Evolutionary conservation across 2,797 vertebrate genomes (phyloP), one percentile per base, ranked within the genome.

Genomic region (Rhinogobio ventralis): DNA sequence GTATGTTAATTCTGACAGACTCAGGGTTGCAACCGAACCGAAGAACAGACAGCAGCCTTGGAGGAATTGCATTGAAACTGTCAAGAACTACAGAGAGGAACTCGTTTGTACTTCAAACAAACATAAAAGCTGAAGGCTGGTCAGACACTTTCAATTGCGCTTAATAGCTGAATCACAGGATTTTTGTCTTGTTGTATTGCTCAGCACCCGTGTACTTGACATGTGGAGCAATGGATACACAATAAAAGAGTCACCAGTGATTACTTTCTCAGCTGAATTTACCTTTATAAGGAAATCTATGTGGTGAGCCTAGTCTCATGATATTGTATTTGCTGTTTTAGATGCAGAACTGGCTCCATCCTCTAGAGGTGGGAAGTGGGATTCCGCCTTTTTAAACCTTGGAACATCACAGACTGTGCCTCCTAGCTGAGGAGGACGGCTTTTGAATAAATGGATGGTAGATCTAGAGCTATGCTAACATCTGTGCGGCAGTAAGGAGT

Each of bases 111-210:
- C 39, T 71, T 49, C 25, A 71, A 62, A 72, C 15, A 36, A 66
- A 83, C 60, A 82, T 64, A 68, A 69, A 77, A 77, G 49, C 49
- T 55, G 62, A 28, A 76, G n/a, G 33, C 46, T 55, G 82, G 10
- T 39, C 71, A 60, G 39, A 73, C 2, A 2, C 25, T 71, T 72
- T 62, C 80, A 66, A 33, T 8, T 53, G 17, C 55, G 57, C 30
- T 39, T 53, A 64, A 83, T 36, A 66, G 23, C 19, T 7, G 6
- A 17, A 67, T 76, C 62, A 55, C 28, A 25, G 46, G 17, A 67
- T 33, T 66, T 75, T 75, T 62, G 28, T 82, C 20, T 66, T 15
- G 3, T 23, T 75, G 25, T 57, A 76, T 64, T 66, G 15, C 55
- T 74, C 42, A 68, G 39, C 5, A 5, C 33, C 19, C 0, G 2